Evolutionary conservation across 2,797 vertebrate species (phyloP), one percentile per base, ranked within the genome.

Genomic region (Protonibea diacanthus): DNA sequence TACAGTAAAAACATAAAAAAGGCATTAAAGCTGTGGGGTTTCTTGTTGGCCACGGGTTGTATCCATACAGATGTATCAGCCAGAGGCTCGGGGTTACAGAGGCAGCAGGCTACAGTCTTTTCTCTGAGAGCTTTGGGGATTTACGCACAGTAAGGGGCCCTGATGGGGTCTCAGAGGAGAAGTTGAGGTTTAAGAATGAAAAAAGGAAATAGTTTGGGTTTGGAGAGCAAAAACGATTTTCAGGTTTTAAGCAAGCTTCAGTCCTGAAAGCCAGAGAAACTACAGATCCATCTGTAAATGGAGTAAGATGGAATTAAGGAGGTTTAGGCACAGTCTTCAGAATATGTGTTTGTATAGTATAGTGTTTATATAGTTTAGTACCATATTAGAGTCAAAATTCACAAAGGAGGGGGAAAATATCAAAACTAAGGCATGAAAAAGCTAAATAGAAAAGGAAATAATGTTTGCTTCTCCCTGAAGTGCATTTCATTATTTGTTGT

Each of bases 1-100:
- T 81, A 58, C 27, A 81, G 68, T 81, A 71, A 88, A 80, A 77
- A 62, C 71, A 70, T 68, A 47, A 68, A 82, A 78, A 81, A 55
- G 15, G 25, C 56, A 64, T 68, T 71, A 47, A 76, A 85, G 33
- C 70, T 57, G 44, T 38, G 44, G 57, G 77, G 71, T 66, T 82
- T 86, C 55, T 67, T 71, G 69, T 69, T 72, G 70, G 80, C 45
- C 51, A 49, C n/a, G 48, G 52, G 68, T 80, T 69, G 47, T 51
- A 76, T 67, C 70, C 68, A 80, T 60, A 68, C 57, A 70, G 61
- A 76, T 52, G 27, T 18, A 49, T 67, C 29, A 80, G 85, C 81
- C 71, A 86, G 68, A 79, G 55, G 63, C 80, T 74, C 71, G 33
- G 47, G 73, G 80, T 70, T 77, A 81, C 67, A 87, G 57, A 73